Percentiles rank a stretch among this genome's conserved stretches.
Evolutionary conservation across 2,888 invertebrate genomes (phyloP).

Genomic region (Parelbella ahira): DNA sequence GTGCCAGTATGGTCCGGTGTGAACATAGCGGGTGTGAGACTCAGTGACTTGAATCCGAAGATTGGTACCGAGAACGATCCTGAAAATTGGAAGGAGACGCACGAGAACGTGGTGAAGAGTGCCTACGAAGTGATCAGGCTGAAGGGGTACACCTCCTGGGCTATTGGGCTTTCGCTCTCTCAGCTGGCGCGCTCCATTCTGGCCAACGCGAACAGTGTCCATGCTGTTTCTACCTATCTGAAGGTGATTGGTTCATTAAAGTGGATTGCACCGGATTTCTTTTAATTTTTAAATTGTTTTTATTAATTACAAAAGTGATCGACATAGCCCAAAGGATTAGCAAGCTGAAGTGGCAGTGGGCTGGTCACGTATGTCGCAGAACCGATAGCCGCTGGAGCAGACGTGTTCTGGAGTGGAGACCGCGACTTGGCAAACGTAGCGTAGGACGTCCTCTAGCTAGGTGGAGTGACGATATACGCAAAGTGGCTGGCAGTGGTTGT

Average conservation of each 20-base stretch:
- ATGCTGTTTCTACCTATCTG: slow-evolving; percentile 88
- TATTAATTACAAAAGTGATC: too few relatives aligned
- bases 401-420: too few relatives aligned
- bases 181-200: slow-evolving; percentile 86
- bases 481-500: too few relatives aligned
- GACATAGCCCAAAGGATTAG: too few relatives aligned
- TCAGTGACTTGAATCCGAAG: slow-evolving; percentile 87
- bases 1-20: slow-evolving; percentile 97
- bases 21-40: slow-evolving; percentile 92
- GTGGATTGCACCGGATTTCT: too few relatives aligned
- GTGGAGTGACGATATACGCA: too few relatives aligned
- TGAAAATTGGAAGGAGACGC: slow-evolving; percentile 89
- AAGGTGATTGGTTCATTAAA: slow-evolving; percentile 80
- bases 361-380: too few relatives aligned
- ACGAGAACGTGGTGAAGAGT: slow-evolving; percentile 89
- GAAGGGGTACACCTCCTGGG: slow-evolving; percentile 96
- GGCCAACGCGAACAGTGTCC: slow-evolving; percentile 86
- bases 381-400: too few relatives aligned
- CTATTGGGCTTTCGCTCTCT: slow-evolving; percentile 90
- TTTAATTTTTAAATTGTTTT: too few relatives aligned
- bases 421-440: too few relatives aligned
- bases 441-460: too few relatives aligned
- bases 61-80: slow-evolving; percentile 86
- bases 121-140: slow-evolving; percentile 93
- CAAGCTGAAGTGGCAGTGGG: too few relatives aligned